phyloP scores from a whole-genome alignment of 2,113 vertebrate species.

The Oreochromis spilurus region DNA sequence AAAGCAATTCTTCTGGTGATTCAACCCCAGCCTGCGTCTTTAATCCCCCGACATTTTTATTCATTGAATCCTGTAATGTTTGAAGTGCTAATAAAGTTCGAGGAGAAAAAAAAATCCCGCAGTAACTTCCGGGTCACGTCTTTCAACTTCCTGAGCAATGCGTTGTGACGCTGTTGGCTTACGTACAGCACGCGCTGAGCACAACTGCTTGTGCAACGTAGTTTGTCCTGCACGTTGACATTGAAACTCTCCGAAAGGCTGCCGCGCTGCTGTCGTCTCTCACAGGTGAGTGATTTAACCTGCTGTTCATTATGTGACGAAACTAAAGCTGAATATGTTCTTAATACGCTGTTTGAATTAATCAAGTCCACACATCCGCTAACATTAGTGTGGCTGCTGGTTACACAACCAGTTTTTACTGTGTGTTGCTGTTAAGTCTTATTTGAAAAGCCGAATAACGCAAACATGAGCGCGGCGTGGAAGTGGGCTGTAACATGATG shows the following conservation, averaged over 20 bases:
- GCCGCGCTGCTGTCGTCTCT: not conserved
- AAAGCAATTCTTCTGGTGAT: not conserved
- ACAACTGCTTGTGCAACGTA: not conserved
- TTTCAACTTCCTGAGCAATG: not conserved
- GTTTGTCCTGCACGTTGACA: constrained; percentile 39
- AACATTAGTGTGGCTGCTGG: not conserved
- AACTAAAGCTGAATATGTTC: rapidly evolving
- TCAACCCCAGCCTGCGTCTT: not conserved
- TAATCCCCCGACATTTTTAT: not conserved
- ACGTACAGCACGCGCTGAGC: not conserved
- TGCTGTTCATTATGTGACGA: not conserved
- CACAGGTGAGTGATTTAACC: not conserved
- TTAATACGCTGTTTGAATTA: not conserved
- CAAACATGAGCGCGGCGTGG: rapidly evolving
- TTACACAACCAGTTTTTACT: not conserved
- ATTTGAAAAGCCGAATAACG: not conserved
- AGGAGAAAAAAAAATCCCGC: not conserved
- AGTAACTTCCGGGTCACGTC: not conserved
- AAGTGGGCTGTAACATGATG: not conserved
- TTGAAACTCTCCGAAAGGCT: not conserved
- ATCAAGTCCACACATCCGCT: rapidly evolving
- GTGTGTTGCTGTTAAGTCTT: not conserved
- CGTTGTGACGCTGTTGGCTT: not conserved
- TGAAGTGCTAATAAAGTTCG: not conserved
- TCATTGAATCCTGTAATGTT: not conserved